Conservation (phyloP, 2,113 vertebrate species). For the Probosciger aterrimus region DNA sequence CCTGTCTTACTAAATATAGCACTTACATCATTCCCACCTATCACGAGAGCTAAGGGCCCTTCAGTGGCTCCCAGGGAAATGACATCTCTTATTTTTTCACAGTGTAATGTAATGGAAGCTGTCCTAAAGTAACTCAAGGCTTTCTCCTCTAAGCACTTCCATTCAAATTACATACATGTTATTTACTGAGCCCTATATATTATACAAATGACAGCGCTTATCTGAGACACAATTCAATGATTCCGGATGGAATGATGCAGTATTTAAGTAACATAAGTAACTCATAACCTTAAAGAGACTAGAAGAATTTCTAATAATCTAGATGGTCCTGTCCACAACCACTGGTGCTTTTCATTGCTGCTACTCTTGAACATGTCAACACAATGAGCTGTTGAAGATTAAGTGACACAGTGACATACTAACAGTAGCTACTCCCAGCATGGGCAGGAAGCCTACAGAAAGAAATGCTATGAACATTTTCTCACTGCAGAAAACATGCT, state of each 20-base stretch:
- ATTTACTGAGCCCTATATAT: background rate
- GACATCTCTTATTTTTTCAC: background rate
- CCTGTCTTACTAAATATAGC: background rate
- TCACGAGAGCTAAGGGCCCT: background rate
- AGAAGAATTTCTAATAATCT: background rate
- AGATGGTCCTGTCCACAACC: background rate
- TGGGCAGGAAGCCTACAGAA: background rate
- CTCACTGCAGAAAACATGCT: background rate
- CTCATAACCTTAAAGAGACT: background rate
- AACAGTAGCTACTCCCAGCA: background rate
- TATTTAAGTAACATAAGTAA: background rate
- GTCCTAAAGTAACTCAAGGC: background rate
- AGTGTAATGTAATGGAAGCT: background rate
- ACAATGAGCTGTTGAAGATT: background rate
- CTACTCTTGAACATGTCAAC: background rate
- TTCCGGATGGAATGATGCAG: background rate
- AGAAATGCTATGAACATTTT: background rate
- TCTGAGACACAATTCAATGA: background rate
- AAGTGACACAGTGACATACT: rapidly evolving
- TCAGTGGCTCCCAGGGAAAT: background rate
- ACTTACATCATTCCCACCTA: background rate
- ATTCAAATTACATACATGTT: background rate
- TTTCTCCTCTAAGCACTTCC: background rate
- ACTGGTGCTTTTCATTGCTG: background rate
- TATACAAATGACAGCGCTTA: background rate